A percentile compares a stretch with the other conserved stretches of the same genome.
phyloP scores from a whole-genome alignment of 2,888 invertebrate species.

The Leptinotarsa tumamoca region DNA sequence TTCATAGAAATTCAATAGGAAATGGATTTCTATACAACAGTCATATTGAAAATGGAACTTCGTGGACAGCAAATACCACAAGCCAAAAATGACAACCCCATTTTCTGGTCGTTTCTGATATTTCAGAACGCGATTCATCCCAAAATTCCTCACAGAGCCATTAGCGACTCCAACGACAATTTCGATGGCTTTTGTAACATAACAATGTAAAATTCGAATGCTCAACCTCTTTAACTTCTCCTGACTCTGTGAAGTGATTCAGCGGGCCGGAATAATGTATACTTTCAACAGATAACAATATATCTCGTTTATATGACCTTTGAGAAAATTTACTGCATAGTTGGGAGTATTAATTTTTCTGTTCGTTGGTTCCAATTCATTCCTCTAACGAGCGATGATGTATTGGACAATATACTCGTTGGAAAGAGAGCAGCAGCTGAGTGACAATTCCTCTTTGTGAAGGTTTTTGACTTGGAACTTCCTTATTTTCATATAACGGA shows the following conservation, averaged over 20 bases:
- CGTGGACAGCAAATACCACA: neutral
- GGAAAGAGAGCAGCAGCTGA: neutral
- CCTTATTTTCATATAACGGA: too few relatives aligned
- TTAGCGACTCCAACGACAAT: slow-evolving; percentile 22
- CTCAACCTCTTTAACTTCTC: slow-evolving; percentile 32
- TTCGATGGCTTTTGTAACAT: slow-evolving; percentile 31
- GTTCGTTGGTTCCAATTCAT: slow-evolving; percentile 32
- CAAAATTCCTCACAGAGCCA: slow-evolving; percentile 17
- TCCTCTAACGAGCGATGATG: slow-evolving; percentile 7
- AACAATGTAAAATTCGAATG: slow-evolving; percentile 29
- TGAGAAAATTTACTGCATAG: slow-evolving; percentile 27
- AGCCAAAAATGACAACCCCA: neutral
- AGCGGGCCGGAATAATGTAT: slow-evolving; percentile 31
- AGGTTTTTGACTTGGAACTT: too few relatives aligned
- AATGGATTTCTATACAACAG: neutral
- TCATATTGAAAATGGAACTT: neutral
- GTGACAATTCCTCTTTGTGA: neutral
- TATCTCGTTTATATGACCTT: slow-evolving; percentile 34
- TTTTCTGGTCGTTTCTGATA: neutral
- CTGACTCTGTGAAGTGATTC: slow-evolving; percentile 32
- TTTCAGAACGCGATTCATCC: slow-evolving; percentile 7
- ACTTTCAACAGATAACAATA: slow-evolving; percentile 35
- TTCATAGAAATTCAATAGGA: too few relatives aligned
- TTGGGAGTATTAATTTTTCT: slow-evolving; percentile 35
- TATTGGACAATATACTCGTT: neutral